Evolutionary conservation across 2,113 vertebrate species (phyloP).

Genomic region (Carlito syrichta): DNA sequence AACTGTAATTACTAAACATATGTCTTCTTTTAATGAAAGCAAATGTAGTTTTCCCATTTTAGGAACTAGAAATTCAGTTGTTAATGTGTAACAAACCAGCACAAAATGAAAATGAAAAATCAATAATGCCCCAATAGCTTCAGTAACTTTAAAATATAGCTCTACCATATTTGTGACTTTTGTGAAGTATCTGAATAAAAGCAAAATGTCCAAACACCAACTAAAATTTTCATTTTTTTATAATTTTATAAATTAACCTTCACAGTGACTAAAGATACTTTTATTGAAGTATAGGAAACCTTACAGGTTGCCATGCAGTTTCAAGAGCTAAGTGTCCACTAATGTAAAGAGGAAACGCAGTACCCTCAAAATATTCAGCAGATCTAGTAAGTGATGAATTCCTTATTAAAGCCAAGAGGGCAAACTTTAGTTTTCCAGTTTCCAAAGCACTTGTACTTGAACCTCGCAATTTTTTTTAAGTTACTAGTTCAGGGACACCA

Average conservation of each 20-base stretch:
- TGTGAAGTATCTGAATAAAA: conserved; percentile 8
- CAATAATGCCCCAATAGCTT: background rate
- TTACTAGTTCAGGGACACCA: background rate
- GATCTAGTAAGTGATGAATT: background rate
- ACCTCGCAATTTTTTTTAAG: background rate
- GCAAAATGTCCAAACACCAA: background rate
- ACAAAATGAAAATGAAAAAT: conserved; percentile 47
- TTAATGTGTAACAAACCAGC: conserved; percentile 11
- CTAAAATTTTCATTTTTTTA: background rate
- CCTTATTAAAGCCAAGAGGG: conserved; percentile 1
- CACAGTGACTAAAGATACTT: background rate
- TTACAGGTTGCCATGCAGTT: background rate
- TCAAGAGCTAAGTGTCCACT: background rate
- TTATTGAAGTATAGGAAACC: background rate
- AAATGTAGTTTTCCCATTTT: conserved; percentile 45
- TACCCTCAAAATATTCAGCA: background rate
- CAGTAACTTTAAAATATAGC: conserved; percentile 30
- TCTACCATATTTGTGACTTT: background rate
- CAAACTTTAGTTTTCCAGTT: background rate
- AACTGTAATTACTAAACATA: conserved; percentile 18
- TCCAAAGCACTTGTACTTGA: background rate
- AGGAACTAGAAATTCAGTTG: conserved; percentile 38
- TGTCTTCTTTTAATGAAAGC: conserved; percentile 44
- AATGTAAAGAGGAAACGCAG: background rate
- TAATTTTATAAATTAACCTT: too few species aligned